Evolutionary conservation across 2,113 vertebrate genomes (phyloP).

Genomic region (Tichodroma muraria): DNA sequence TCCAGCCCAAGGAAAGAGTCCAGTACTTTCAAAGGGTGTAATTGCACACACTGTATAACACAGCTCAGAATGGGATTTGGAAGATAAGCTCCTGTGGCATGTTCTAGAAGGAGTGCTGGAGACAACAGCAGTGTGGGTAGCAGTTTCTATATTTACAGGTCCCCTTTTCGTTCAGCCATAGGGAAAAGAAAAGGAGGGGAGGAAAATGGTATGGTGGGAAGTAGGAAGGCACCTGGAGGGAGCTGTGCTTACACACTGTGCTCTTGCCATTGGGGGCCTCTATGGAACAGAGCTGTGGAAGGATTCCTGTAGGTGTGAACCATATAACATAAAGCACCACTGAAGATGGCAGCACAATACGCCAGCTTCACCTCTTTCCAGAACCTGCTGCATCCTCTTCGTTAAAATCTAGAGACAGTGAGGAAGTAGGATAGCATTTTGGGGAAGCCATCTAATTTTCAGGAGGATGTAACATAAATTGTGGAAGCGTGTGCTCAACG

Average conservation of each 20-base stretch:
- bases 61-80: background rate
- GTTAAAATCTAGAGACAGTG: background rate
- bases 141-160: background rate
- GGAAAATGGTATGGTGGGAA: background rate
- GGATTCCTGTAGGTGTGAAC: background rate
- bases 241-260: background rate
- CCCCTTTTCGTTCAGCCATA: background rate
- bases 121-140: background rate
- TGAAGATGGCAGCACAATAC: background rate
- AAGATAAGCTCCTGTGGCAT: background rate
- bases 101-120: background rate
- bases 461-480: background rate
- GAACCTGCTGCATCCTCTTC: accelerated
- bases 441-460: background rate
- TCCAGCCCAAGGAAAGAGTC: background rate
- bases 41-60: background rate
- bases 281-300: background rate
- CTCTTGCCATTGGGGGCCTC: background rate
- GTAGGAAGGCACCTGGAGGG: background rate
- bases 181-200: background rate
- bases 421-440: background rate
- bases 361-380: background rate
- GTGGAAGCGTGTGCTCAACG: background rate
- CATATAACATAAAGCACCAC: background rate
- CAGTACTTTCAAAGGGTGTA: background rate